Percentiles rank a stretch among this genome's conserved stretches.
phyloP scores from a whole-genome alignment of 2,113 vertebrate genomes.

The Etheostoma spectabile region DNA sequence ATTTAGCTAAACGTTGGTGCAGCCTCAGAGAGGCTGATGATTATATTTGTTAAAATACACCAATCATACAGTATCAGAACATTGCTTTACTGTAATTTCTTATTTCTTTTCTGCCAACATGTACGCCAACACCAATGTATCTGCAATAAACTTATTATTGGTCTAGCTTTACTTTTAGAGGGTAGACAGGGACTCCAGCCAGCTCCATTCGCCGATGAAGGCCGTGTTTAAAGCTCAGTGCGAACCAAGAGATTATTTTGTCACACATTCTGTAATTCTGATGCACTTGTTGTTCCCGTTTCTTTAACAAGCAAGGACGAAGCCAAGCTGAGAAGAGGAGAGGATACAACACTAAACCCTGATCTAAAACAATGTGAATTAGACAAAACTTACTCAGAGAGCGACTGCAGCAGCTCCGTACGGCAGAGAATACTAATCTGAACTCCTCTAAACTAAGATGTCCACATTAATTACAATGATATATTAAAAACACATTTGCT shows the following conservation, averaged over 20 bases:
- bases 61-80: not conserved
- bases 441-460: slow-evolving; percentile 62
- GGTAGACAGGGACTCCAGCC: too few relatives aligned
- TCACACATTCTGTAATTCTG: not conserved
- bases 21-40: not conserved
- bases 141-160: not conserved
- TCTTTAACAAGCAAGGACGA: not conserved
- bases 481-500: slow-evolving; percentile 76
- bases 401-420: slow-evolving; percentile 11
- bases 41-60: not conserved
- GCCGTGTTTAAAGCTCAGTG: not conserved
- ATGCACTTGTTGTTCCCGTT: too few relatives aligned
- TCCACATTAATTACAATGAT: slow-evolving; percentile 66
- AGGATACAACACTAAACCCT: not conserved
- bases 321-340: not conserved
- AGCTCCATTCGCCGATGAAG: not conserved
- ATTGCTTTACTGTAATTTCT: not conserved
- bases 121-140: not conserved
- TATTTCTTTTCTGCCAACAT: not conserved
- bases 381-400: slow-evolving; percentile 40
- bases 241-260: slow-evolving; percentile 5
- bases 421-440: slow-evolving; percentile 59
- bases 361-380: slow-evolving; percentile 3
- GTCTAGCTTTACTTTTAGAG: not conserved
- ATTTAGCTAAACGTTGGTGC: not conserved